Evolutionary conservation across 2,797 vertebrate species (phyloP), one percentile per base, ranked within the genome.

Genomic region (Ptychobarbus kaznakovi): DNA sequence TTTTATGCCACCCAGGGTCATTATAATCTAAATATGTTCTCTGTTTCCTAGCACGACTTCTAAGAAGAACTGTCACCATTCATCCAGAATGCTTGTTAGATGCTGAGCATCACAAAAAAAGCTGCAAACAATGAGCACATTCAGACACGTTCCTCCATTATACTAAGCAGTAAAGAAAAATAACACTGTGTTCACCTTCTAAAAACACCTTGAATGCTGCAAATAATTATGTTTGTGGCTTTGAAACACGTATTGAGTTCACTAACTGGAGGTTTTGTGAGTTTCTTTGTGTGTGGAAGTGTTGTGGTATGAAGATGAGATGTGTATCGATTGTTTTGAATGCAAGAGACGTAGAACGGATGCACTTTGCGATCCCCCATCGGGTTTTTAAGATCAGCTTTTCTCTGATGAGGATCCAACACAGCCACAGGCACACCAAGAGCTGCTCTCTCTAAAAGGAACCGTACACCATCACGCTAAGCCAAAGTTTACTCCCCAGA

Each of bases 371-470:
- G 87, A 84, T 69, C 82, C 86, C 87, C 81, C 76, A 58, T 81
- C 44, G 87, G 85, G 69, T 80, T 81, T 84, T 87, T 89, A 81
- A 88, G 80, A 80, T 75, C 78, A 81, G 83, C 86, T 88, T 87
- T 88, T 85, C 90, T 88, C 83, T 89, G 89, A 90, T 92, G 90
- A 91, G 86, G 87, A 89, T 91, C 91, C 92, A 92, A 89, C 89
- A 90, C 80, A 88, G 90, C 86, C 91, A 85, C 58, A 85, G 84
- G 91, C 92, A 86, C 85, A 79, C 44, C 66, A 81, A 86, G 87
- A 87, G 87, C 79, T 83, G 72, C 82, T 86, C 69, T 89, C 42
- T 40, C 49, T 80, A 42, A 82, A 79, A 81, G 73, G 25, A 84
- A 84, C 56, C 76, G 84, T 84, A 70, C 88, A 89, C 73, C 84